Evolutionary conservation across 2,797 vertebrate genomes (phyloP).

Genomic region (Chrysolophus pictus): DNA sequence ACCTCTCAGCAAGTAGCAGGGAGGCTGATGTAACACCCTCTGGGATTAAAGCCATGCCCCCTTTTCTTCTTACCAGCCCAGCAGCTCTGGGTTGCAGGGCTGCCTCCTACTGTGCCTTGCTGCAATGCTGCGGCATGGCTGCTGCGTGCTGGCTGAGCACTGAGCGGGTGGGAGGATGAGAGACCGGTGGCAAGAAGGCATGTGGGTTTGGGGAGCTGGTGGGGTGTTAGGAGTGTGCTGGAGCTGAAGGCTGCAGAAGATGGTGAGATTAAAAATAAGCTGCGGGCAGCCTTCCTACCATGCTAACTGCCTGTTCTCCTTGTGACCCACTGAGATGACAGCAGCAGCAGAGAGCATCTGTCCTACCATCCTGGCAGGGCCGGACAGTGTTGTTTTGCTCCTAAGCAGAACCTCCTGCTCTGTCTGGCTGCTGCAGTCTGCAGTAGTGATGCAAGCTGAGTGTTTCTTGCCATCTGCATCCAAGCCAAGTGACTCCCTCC

Average conservation of each 20-base stretch:
- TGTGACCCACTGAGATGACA: not conserved
- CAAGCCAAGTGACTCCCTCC: not conserved
- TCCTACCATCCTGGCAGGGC: not conserved
- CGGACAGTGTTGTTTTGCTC: not conserved
- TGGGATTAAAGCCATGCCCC: not conserved
- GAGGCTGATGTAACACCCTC: not conserved
- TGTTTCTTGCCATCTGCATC: not conserved
- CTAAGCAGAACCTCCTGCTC: not conserved
- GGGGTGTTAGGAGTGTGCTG: not conserved
- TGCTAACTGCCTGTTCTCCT: not conserved
- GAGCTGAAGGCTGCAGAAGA: not conserved
- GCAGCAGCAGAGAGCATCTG: not conserved
- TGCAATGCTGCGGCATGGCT: not conserved
- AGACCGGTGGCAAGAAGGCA: not conserved
- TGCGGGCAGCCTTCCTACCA: not conserved
- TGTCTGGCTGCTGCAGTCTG: not conserved
- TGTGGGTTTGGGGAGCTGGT: not conserved
- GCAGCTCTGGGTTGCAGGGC: not conserved
- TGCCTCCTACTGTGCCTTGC: not conserved
- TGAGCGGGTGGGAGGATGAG: not conserved
- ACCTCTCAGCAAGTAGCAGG: not conserved
- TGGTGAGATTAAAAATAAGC: constrained; percentile 33
- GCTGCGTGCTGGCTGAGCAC: not conserved
- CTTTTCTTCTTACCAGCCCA: not conserved
- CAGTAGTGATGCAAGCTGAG: not conserved